phyloP scores from a whole-genome alignment of 2,888 invertebrate species.

The Drosophila subsilvestris region DNA sequence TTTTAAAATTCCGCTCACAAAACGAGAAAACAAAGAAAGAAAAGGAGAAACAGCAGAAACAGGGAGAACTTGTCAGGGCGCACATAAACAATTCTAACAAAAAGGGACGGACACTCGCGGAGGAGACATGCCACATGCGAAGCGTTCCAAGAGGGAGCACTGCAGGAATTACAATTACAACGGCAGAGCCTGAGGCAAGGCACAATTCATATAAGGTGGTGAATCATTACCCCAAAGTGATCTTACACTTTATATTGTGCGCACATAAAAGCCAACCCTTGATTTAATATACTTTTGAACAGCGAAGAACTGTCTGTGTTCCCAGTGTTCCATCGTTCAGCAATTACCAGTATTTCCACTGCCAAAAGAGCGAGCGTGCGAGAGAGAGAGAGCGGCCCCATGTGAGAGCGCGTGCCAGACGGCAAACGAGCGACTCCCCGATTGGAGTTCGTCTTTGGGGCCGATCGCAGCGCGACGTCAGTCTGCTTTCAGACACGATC shows the following conservation, averaged over 20 bases:
- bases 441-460: constrained; percentile 46
- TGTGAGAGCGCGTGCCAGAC: constrained; percentile 5
- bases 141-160: constrained; percentile 52
- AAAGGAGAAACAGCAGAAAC: constrained; percentile 51
- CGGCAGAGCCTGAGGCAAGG: neutral
- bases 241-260: neutral
- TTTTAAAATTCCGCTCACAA: constrained; percentile 69
- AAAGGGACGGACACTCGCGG: constrained; percentile 37
- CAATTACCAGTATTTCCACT: constrained; percentile 52
- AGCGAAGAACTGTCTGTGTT: constrained; percentile 1
- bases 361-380: neutral
- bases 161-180: constrained; percentile 60
- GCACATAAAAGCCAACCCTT: neutral
- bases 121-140: constrained; percentile 43
- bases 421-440: constrained; percentile 50
- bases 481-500: constrained; percentile 21
- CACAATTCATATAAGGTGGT: neutral
- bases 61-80: constrained; percentile 60
- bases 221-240: neutral
- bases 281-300: neutral
- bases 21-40: constrained; percentile 53
- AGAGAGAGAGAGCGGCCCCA: neutral
- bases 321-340: constrained; percentile 47
- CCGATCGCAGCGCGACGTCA: constrained; percentile 37
- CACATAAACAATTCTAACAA: constrained; percentile 62